phyloP scores from a whole-genome alignment of 2,113 vertebrate species.

The Heloderma charlesbogerti region DNA sequence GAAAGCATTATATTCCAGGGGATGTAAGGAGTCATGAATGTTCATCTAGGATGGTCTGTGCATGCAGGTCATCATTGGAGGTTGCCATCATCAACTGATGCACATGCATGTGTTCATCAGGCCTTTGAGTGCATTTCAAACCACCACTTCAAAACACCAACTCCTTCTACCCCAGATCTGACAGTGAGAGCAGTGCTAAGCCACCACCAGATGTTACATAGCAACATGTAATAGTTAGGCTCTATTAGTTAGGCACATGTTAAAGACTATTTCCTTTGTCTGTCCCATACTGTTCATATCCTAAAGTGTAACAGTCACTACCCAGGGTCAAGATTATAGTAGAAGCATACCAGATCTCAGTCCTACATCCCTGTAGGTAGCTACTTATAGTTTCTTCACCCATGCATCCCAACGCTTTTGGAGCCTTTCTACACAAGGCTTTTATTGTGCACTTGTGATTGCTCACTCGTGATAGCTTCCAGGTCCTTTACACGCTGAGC shows the following conservation, averaged over 20 bases:
- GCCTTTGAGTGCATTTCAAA: neutral
- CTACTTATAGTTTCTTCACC: rapidly evolving
- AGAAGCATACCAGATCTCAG: neutral
- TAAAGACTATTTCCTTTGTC: neutral
- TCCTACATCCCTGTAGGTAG: neutral
- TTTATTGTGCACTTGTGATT: no score
- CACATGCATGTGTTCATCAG: neutral
- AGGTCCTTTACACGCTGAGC: no score
- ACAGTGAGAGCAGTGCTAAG: neutral
- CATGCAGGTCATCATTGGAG: neutral
- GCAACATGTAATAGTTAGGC: neutral
- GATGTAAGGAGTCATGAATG: neutral
- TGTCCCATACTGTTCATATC: neutral
- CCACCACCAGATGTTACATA: neutral
- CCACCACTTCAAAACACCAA: neutral
- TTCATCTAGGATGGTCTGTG: neutral
- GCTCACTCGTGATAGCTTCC: no score
- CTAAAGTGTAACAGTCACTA: neutral
- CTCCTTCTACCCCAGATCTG: neutral
- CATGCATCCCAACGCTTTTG: neutral
- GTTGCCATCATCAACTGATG: neutral
- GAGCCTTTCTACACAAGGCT: no score
- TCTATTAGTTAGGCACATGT: no score
- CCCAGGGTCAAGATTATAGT: neutral
- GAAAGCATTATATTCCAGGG: neutral